phyloP scores from a whole-genome alignment of 2,113 vertebrate species.

The Dicerorhinus sumatrensis region DNA sequence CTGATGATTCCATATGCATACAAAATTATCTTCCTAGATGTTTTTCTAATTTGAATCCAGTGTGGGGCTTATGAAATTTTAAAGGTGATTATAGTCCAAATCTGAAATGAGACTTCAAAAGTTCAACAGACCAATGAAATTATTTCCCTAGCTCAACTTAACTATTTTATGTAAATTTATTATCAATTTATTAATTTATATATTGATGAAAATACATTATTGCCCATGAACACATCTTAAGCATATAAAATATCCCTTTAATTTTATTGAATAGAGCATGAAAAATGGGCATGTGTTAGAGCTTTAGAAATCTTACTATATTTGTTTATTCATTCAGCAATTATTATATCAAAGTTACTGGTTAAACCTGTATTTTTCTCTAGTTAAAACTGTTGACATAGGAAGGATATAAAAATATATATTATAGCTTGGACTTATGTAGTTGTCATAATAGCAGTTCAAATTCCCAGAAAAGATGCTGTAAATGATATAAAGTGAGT shows the following conservation, averaged over 20 bases:
- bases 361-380: constrained; percentile 14
- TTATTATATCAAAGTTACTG: not conserved
- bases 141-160: not conserved
- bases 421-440: not conserved
- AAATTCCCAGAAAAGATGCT: not conserved
- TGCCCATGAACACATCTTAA: not conserved
- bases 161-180: not conserved
- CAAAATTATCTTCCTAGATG: not conserved
- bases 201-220: not conserved
- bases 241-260: not conserved
- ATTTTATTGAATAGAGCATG: not conserved
- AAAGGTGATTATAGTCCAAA: not conserved
- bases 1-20: not conserved
- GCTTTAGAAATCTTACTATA: not conserved
- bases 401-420: not conserved
- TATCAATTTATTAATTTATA: not conserved
- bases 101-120: constrained; percentile 27
- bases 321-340: not conserved
- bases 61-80: not conserved
- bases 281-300: not conserved
- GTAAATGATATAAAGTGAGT: not conserved
- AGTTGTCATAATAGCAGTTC: not conserved
- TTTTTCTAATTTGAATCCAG: not conserved
- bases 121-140: not conserved
- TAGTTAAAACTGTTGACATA: not conserved